These are phyloP conservation scores for Eupeodes corollae DNA, from an alignment of 1,140 invertebrate species.

Conservation along the genomic window DNA sequence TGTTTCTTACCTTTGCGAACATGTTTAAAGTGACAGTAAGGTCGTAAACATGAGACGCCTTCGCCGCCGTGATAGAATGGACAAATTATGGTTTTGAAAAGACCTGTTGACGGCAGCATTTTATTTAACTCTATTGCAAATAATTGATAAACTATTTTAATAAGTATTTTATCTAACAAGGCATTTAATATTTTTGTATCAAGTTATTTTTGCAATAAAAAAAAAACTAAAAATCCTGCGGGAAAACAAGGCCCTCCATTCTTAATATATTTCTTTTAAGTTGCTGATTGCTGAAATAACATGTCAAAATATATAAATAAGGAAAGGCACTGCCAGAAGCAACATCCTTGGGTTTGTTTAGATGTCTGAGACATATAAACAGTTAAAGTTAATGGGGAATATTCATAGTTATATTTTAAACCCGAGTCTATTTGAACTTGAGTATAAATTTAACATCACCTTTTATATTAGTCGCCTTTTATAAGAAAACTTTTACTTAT, in stretches of 20 bases:
- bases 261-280: conserved; percentile 10
- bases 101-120: conserved; percentile 79
- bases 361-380: too few relatives aligned
- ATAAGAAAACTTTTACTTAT: too few relatives aligned
- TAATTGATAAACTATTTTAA: not conserved
- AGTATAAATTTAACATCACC: too few relatives aligned
- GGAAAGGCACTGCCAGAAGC: not conserved
- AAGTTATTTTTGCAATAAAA: not conserved
- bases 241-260: conserved; percentile 11
- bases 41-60: conserved; percentile 56
- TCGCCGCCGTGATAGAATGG: conserved; percentile 62
- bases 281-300: not conserved
- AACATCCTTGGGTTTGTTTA: not conserved
- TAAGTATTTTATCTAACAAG: not conserved
- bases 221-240: not conserved
- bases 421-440: too few relatives aligned
- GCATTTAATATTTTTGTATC: not conserved
- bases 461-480: too few relatives aligned
- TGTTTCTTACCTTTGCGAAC: conserved; percentile 48
- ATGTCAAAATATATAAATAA: not conserved
- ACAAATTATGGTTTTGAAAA: conserved; percentile 70
- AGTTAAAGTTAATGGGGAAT: too few relatives aligned
- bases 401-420: too few relatives aligned
- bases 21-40: conserved; percentile 83
- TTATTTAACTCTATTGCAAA: conserved; percentile 9